Base-by-base conservation (phyloP, 2,113 vertebrate genomes). In the Eulacestoma nigropectus region DNA sequence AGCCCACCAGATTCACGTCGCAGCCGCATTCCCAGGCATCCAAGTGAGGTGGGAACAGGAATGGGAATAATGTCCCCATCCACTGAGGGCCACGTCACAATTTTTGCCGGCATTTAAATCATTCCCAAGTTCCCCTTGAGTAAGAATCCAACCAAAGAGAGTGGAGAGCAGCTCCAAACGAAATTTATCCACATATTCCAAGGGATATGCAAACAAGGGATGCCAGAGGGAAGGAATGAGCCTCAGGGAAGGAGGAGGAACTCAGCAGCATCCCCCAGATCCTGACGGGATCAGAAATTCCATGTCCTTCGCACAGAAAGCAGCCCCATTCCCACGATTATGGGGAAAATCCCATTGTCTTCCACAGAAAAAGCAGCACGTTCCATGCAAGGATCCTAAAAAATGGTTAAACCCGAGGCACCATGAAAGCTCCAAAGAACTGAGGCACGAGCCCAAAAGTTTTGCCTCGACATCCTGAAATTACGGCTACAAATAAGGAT, bases 61-160 rank as follows among this genome's bases (percentile, higher is more conserved):
- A 60, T 16, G 1, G 79, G 56, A 70, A 69, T 10, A 0, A 30
- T 0, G 6, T 25, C 25, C 46, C 35, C 1, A 4, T 8, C 5
- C 41, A 30, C 12, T 0, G 2, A 80, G 37, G 56, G 62, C 10
- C 20, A 2, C 0, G 4, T 1, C 39, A 7, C 50, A 11, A 42
- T 18, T 44, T 26, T 11, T 5, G 6, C 3, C 7, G 1, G 0
- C 0, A 65, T 67, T 80, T 35, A 19, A 26, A 20, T 25, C 13
- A 10, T 55, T 80, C 22, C 57, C 29, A 16, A 68, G 19, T 52
- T 69, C 26, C 7, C 14, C 35, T 13, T 3, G 46, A 15, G 49
- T 14, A 4, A 57, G 39, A 14, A 81, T 9, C 12, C 55, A 11
- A 39, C 6, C 13, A 35, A 76, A 75, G 15, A 30, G 59, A 49